Percentiles rank a stretch among this genome's conserved stretches.
Evolutionary conservation across 2,888 invertebrate genomes (phyloP).

Genomic region (Drosophila algonquin): DNA sequence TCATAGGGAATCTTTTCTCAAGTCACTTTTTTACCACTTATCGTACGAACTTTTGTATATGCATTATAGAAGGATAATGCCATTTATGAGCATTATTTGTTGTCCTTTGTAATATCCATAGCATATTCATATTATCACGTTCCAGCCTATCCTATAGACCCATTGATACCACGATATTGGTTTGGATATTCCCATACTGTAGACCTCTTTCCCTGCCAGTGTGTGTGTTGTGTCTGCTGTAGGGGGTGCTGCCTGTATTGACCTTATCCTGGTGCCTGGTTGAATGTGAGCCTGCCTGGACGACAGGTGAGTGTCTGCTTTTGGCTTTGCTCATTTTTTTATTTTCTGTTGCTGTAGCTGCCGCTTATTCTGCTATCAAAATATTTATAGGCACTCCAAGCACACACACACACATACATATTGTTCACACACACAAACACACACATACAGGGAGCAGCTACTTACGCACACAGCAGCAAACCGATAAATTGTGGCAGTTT

Average conservation of each 20-base stretch:
- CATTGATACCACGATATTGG: too few relatives aligned
- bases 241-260: slow-evolving; percentile 17
- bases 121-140: too few relatives aligned
- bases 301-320: slow-evolving; percentile 53
- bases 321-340: slow-evolving; percentile 54
- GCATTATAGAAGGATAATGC: too few relatives aligned
- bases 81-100: too few relatives aligned
- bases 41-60: too few relatives aligned
- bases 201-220: too few relatives aligned
- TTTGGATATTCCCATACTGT: too few relatives aligned
- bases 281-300: slow-evolving; percentile 33
- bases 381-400: slow-evolving; percentile 66
- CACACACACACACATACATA: slow-evolving; percentile 3
- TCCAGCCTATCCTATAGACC: too few relatives aligned
- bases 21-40: too few relatives aligned
- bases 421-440: background rate
- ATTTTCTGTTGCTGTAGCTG: slow-evolving; percentile 8
- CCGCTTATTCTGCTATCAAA: slow-evolving; percentile 51
- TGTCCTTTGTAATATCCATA: too few relatives aligned
- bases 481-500: slow-evolving; percentile 53
- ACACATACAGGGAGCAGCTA: background rate
- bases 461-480: slow-evolving; percentile 4
- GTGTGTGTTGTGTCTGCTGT: background rate
- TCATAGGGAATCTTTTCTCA: too few relatives aligned
- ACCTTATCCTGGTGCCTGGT: slow-evolving; percentile 30